Conservation (phyloP, 2,888 invertebrate genomes). For the Malachius bipustulatus region DNA sequence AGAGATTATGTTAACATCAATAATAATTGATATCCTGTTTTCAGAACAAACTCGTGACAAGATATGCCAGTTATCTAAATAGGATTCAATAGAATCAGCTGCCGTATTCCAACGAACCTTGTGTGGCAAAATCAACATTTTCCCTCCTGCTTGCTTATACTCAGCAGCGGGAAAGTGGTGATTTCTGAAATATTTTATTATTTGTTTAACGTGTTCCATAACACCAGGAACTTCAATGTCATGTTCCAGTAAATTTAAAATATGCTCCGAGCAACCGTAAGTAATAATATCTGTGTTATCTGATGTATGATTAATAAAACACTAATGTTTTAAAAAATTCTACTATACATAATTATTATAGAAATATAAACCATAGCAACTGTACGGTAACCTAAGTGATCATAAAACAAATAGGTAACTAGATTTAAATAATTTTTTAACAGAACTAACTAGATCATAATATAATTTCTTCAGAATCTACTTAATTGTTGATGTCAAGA, state of each 20-base stretch:
- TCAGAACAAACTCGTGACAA: slow-evolving; percentile 6
- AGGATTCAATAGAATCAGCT: no score
- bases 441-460: no score
- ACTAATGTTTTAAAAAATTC: no score
- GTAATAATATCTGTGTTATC: slow-evolving; percentile 8
- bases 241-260: slow-evolving; percentile 5
- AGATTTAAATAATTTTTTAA: no score
- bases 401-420: no score
- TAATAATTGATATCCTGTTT: slow-evolving; percentile 7
- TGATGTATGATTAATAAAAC: no score
- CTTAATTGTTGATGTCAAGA: no score
- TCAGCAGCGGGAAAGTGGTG: slow-evolving; percentile 4
- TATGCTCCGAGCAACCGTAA: slow-evolving; percentile 14
- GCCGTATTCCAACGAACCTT: slow-evolving; percentile 5
- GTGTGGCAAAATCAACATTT: slow-evolving; percentile 3
- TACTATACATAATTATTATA: no score
- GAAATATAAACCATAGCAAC: no score
- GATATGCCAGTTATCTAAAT: slow-evolving; percentile 7
- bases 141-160: slow-evolving; percentile 1
- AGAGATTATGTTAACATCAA: slow-evolving; percentile 7
- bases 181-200: slow-evolving; percentile 6
- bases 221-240: slow-evolving; percentile 7
- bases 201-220: neutral
- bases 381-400: no score
- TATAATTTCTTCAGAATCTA: no score